Evolutionary conservation across 1,140 invertebrate genomes (phyloP), one percentile per base, ranked within the genome.

Genomic region (Adoxophyes honmai): DNA sequence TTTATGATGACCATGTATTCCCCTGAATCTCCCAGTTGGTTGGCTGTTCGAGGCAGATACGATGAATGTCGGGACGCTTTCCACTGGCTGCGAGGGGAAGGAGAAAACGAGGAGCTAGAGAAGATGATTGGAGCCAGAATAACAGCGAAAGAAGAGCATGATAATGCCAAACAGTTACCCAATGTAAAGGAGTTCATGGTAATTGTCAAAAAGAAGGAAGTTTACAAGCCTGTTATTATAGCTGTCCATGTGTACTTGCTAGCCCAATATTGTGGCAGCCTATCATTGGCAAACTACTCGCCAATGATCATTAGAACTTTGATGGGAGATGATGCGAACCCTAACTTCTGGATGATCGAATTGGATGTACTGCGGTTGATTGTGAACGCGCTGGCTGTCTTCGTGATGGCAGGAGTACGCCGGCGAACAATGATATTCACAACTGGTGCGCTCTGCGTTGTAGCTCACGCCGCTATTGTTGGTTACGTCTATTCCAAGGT

Each of bases 11-110:
- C 85, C 21, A 52, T 71, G 9, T 86, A 89, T 14, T 70, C 90
- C 4, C 92, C 92, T 0, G 93, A 94, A 73, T 92, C 92, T 14
- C 93, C 93, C 1, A 75, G 90, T 3, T 94, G 91, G 91, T 69
- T 92, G 44, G 68, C 88, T 0, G 75, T 81, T 15, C 80, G 86
- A 56, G 81, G 81, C 28, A 59, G 66, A 21, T 55, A 68, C 1
- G 59, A 37, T 2, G 36, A 37, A 37, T 28, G 21, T 28, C 2
- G 21, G 6, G 21, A 28, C 21, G 21, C 21, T 6, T 28, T 28
- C 21, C 21, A 28, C 6, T 28, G 21, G 21, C 21, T 28, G 6
- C 21, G 21, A 6, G 54, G 21, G 21, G 21, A 28, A 28, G 21
- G 6, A 28, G 21, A 28, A 28, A 28, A 28, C 6, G 21, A 28